Conservation (phyloP, 2,888 invertebrate genomes). For the Coelinius sp. region DNA sequence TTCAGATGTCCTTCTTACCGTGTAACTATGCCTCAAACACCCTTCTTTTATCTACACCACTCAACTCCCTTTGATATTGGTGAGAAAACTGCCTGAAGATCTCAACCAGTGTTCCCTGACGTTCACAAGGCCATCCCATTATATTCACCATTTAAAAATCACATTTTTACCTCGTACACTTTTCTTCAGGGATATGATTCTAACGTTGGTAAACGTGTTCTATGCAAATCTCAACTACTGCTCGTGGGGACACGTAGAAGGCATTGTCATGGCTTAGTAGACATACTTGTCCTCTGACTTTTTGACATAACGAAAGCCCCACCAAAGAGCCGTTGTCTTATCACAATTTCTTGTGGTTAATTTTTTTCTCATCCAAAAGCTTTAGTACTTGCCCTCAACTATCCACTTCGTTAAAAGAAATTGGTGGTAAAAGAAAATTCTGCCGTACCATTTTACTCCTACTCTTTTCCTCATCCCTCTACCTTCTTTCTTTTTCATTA, state of each 20-base stretch:
- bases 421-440: slow-evolving; percentile 6
- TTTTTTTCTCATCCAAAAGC: slow-evolving; percentile 30
- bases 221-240: slow-evolving; percentile 55
- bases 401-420: slow-evolving; percentile 37
- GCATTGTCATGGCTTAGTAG: slow-evolving; percentile 23
- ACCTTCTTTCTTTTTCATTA: slow-evolving; percentile 4
- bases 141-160: slow-evolving; percentile 59
- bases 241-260: slow-evolving; percentile 22
- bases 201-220: slow-evolving; percentile 38
- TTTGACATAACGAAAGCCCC: slow-evolving; percentile 4
- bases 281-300: slow-evolving; percentile 19
- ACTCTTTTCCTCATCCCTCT: background rate
- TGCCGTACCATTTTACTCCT: slow-evolving; percentile 5
- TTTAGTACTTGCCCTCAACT: background rate
- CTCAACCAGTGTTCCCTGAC: slow-evolving; percentile 19
- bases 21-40: slow-evolving; percentile 23
- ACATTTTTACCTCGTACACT: slow-evolving; percentile 42
- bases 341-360: slow-evolving; percentile 25
- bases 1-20: slow-evolving; percentile 64
- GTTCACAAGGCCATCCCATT: slow-evolving; percentile 19
- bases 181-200: slow-evolving; percentile 54
- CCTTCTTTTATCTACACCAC: background rate
- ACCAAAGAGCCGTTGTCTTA: background rate
- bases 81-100: slow-evolving; percentile 19
- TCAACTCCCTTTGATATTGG: slow-evolving; percentile 14